Percentiles rank a stretch among this genome's conserved stretches.
Conservation (phyloP, 1,140 invertebrate species). For the Zaprionus ghesquierei region DNA sequence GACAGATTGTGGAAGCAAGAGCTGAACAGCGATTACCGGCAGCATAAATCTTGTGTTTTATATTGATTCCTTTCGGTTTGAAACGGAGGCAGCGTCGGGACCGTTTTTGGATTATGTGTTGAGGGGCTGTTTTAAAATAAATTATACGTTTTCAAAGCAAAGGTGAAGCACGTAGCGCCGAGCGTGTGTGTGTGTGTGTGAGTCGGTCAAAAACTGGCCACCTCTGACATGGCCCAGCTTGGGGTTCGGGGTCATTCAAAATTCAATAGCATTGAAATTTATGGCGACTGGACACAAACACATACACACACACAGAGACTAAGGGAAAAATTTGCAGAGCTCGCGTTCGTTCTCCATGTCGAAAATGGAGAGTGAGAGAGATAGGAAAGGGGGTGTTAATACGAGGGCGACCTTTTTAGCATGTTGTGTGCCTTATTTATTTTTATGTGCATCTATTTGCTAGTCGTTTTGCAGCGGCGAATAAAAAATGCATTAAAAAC, state of each 20-base stretch:
- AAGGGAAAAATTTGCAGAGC: conserved; percentile 66
- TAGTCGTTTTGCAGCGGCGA: conserved; percentile 68
- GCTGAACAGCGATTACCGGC: conserved; percentile 74
- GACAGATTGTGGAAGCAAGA: conserved; percentile 47
- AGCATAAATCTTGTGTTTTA: conserved; percentile 67
- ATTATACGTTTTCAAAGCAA: conserved; percentile 76
- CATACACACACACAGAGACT: conserved; percentile 51
- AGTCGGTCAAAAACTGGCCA: conserved; percentile 26
- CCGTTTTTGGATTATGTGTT: conserved; percentile 35
- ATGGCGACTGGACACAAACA: conserved; percentile 61
- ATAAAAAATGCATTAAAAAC: conserved; percentile 81
- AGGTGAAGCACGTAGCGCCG: conserved; percentile 44
- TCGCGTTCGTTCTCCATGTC: conserved; percentile 39
- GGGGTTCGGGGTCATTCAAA: conserved; percentile 64
- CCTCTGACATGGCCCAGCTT: not conserved
- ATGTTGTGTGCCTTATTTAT: conserved; percentile 66
- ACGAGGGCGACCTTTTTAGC: conserved; percentile 48
- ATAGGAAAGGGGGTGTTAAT: conserved; percentile 55
- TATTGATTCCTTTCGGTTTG: conserved; percentile 61
- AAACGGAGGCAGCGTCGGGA: not conserved
- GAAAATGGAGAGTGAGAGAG: not conserved
- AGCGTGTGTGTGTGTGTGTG: not conserved
- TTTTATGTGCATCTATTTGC: conserved; percentile 79
- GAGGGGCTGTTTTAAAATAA: conserved; percentile 75
- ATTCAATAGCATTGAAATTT: conserved; percentile 78